Conservation (phyloP, 2,797 vertebrate species). For the Microtus californicus region DNA sequence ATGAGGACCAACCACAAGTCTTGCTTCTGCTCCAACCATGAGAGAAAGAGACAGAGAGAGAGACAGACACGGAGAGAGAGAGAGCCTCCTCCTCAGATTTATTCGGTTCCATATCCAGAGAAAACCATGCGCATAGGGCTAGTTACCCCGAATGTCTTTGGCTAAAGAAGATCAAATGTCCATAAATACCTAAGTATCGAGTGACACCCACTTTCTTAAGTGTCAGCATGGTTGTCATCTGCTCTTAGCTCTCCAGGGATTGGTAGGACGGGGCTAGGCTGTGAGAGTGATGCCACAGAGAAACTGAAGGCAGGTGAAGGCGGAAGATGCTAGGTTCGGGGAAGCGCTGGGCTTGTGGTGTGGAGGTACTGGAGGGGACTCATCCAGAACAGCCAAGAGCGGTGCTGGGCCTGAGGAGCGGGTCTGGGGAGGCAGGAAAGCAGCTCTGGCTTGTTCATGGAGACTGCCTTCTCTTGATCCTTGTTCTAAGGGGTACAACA, state of each 20-base stretch:
- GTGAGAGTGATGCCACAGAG: rapidly evolving
- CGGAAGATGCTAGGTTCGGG: not conserved
- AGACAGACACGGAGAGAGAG: too few relatives aligned
- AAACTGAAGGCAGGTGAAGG: not conserved
- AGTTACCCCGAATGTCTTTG: too few relatives aligned
- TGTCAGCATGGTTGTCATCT: not conserved
- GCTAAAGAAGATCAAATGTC: too few relatives aligned
- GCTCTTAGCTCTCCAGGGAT: not conserved
- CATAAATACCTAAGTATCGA: not conserved
- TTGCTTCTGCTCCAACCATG: too few relatives aligned
- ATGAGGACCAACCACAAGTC: too few relatives aligned
- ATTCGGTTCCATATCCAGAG: too few relatives aligned
- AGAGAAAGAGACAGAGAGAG: too few relatives aligned
- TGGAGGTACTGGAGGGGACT: not conserved
- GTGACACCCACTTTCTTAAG: not conserved
- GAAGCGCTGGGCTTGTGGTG: rapidly evolving
- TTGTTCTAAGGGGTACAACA: not conserved
- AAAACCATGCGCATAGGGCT: too few relatives aligned
- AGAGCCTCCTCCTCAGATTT: too few relatives aligned
- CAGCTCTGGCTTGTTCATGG: not conserved
- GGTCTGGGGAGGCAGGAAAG: not conserved
- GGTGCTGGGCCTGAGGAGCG: not conserved
- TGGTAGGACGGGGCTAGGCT: not conserved
- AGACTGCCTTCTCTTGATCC: not conserved
- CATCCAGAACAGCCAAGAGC: not conserved